A percentile compares a stretch with the other conserved stretches of the same genome.
These are phyloP conservation scores for Heliocidaris tuberculata DNA, from an alignment of 35 echinoderm and acorn worm genomes.

Conservation along the genomic window DNA sequence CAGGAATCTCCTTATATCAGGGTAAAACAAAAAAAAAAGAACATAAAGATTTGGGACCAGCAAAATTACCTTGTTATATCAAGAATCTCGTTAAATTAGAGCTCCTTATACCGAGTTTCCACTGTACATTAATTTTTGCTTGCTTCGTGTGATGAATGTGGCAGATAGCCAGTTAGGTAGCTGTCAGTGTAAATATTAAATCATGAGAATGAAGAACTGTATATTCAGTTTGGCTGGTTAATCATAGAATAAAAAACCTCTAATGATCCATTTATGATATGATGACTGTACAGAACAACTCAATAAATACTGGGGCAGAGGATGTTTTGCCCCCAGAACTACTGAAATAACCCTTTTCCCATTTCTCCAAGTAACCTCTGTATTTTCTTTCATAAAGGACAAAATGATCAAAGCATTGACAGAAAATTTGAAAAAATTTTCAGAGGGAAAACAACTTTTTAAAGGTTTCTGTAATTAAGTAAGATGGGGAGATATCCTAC, in stretches of 20 bases:
- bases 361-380: background rate
- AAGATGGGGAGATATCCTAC: background rate
- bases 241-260: background rate
- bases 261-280: background rate
- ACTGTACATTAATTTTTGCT: no score
- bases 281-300: background rate
- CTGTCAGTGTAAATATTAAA: background rate
- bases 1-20: no score
- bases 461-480: background rate
- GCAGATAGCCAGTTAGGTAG: background rate
- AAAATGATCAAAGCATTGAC: no score
- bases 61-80: no score
- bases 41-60: no score
- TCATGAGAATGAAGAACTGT: background rate
- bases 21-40: no score
- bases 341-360: background rate
- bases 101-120: no score
- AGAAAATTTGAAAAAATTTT: background rate
- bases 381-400: no score
- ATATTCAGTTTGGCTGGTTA: background rate
- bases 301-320: background rate
- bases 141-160: background rate
- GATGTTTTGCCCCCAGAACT: background rate
- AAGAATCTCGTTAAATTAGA: no score
- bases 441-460: background rate